Base-by-base conservation (phyloP, 2,113 vertebrate genomes). In the Electrona antarctica region DNA sequence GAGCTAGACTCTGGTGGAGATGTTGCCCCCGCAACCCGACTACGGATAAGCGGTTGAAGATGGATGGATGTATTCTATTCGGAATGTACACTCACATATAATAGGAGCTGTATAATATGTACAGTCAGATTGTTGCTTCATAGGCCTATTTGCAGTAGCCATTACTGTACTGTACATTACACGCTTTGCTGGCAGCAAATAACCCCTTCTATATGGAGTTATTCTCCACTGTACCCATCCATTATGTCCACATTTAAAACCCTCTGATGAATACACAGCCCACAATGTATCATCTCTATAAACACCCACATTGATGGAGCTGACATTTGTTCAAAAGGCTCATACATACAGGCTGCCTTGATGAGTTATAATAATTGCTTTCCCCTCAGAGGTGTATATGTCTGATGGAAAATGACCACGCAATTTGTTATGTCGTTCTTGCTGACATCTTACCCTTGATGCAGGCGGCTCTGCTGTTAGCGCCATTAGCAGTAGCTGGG, bases 361-460 rank as follows among this genome's bases (percentile, higher is more conserved):
- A 55, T 65, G 56, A 59, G 76, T 58, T 69, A 10, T 80, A 65
- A 10, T 80, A 65, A 78, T 72, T 28, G 73, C 69, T 81, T 82
- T 50, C 5, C 9, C 65, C 73, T 60, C 47, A 14, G 69, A 78
- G 73, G 57, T 46, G 58, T 69, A 58, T 50, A 54, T 61, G 69
- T 60, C 61, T 77, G 77, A 82, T 51, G 45, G 67, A 71, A 63
- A 14, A 74, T 80, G 76, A 72, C 47, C 60, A 47, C 63, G 79
- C 55, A 74, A 64, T 73, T 61, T 82, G 46, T 82, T 67, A 59
- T 84, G 51, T 77, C 66, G 81, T 69, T 57, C 61, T 73, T 84
- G 80, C 69, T 91, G 90, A 92, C 74, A 91, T 89, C 90, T 90
- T 83, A 74, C 74, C 57, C 65, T 59, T 87, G 73, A 90, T 74